These are phyloP conservation scores for Macrophya alboannulata DNA, from an alignment of 2,888 invertebrate species.

Conservation along the genomic window DNA sequence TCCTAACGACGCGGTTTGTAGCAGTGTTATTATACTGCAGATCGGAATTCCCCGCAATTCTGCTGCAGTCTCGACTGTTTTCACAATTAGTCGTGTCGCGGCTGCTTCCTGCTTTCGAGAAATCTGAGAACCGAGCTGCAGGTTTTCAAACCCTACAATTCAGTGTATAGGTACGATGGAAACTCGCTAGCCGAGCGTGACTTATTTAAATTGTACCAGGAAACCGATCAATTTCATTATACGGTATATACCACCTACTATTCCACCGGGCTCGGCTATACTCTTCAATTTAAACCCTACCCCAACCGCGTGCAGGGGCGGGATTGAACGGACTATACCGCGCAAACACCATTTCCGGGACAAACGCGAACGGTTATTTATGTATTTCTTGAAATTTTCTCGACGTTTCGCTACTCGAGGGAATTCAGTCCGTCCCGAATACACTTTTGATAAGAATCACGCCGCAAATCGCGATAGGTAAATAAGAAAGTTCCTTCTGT, in stretches of 20 bases:
- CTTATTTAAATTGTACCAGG: conserved; percentile 48
- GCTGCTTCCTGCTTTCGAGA: not conserved
- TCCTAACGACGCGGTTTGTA: not conserved
- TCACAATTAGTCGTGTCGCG: too few relatives aligned
- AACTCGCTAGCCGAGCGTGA: conserved; percentile 20
- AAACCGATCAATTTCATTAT: conserved; percentile 43
- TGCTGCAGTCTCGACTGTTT: not conserved
- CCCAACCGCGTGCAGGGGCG: not conserved
- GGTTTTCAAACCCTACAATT: not conserved
- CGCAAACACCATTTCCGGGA: conserved; percentile 12
- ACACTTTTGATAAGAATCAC: not conserved
- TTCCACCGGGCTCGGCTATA: not conserved
- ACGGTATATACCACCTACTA: not conserved
- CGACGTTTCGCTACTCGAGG: not conserved
- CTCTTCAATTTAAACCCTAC: not conserved
- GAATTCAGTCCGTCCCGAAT: not conserved
- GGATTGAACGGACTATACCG: not conserved
- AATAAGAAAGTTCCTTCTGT: not conserved
- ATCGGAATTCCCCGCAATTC: not conserved
- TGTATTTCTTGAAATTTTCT: conserved; percentile 3
- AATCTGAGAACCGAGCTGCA: not conserved
- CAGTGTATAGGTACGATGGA: not conserved
- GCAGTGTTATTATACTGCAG: not conserved
- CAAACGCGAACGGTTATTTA: not conserved
- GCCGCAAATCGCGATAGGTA: not conserved